phyloP scores from a whole-genome alignment of 2,888 invertebrate species.

The Epirrhoe alternata region DNA sequence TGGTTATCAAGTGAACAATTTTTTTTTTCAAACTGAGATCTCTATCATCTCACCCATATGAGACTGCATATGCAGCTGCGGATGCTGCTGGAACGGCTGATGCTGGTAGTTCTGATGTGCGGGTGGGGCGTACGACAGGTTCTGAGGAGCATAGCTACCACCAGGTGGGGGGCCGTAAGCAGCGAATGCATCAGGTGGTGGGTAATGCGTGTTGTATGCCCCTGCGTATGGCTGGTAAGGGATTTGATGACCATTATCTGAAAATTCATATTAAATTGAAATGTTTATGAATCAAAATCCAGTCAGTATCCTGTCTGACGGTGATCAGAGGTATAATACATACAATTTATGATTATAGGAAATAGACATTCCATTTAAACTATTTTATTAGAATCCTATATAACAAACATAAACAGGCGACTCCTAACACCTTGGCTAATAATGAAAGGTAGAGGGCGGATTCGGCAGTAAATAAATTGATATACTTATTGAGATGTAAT shows the following conservation, averaged over 20 bases:
- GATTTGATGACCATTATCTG: constrained; percentile 84
- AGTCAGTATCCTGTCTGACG: not conserved
- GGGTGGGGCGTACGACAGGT: constrained; percentile 80
- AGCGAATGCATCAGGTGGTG: constrained; percentile 80
- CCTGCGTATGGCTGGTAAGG: constrained; percentile 81
- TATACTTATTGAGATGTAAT: too few species aligned
- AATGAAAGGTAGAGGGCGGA: too few species aligned
- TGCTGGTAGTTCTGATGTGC: constrained; percentile 83
- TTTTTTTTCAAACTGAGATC: too few species aligned
- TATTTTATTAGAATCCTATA: too few species aligned
- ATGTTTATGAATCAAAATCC: not conserved
- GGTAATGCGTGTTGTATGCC: constrained; percentile 82
- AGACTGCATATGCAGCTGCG: constrained; percentile 78
- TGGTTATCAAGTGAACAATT: too few species aligned
- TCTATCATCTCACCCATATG: constrained; percentile 68
- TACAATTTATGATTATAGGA: too few species aligned
- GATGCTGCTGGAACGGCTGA: constrained; percentile 80
- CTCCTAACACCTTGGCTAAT: too few species aligned
- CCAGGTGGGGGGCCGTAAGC: constrained; percentile 80
- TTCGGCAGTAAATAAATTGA: too few species aligned
- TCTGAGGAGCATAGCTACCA: constrained; percentile 79
- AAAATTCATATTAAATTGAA: not conserved
- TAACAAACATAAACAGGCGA: too few species aligned
- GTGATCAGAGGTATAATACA: too few species aligned
- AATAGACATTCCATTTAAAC: too few species aligned